These are phyloP conservation scores for Esox lucius DNA, from an alignment of 2,797 vertebrate species.

Conservation along the genomic window DNA sequence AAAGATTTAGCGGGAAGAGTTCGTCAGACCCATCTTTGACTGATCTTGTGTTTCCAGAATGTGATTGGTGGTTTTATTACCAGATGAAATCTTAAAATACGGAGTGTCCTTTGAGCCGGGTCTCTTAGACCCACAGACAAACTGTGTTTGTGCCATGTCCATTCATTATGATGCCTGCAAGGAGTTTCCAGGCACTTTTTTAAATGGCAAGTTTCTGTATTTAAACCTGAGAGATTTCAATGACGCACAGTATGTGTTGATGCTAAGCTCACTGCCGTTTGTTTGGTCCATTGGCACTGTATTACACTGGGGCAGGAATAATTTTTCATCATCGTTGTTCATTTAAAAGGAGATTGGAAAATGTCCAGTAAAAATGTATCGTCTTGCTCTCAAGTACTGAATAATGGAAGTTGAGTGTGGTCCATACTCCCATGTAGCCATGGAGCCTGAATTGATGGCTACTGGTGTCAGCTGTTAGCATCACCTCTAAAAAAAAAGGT, in stretches of 20 bases:
- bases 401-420: constrained; percentile 24
- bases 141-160: constrained; percentile 30
- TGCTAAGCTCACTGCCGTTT: constrained; percentile 18
- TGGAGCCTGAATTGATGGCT: constrained; percentile 28
- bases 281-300: constrained; percentile 16
- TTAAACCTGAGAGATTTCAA: constrained; percentile 1
- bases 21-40: background rate
- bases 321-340: constrained; percentile 36
- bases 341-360: constrained; percentile 53
- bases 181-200: constrained; percentile 41
- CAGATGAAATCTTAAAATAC: background rate
- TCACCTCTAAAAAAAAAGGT: constrained; percentile 31
- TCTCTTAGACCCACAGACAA: constrained; percentile 54
- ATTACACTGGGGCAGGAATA: constrained; percentile 31
- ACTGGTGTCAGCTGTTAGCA: constrained; percentile 25
- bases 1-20: background rate
- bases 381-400: constrained; percentile 31
- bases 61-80: background rate
- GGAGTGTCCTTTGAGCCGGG: constrained; percentile 28
- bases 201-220: constrained; percentile 26
- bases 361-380: constrained; percentile 38
- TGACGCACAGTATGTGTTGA: constrained; percentile 26
- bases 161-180: constrained; percentile 49
- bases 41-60: background rate
- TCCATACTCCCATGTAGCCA: constrained; percentile 30